Evolutionary conservation across 2,113 vertebrate genomes (phyloP), one percentile per base, ranked within the genome.

Genomic region (Neopipo cinnamomea): DNA sequence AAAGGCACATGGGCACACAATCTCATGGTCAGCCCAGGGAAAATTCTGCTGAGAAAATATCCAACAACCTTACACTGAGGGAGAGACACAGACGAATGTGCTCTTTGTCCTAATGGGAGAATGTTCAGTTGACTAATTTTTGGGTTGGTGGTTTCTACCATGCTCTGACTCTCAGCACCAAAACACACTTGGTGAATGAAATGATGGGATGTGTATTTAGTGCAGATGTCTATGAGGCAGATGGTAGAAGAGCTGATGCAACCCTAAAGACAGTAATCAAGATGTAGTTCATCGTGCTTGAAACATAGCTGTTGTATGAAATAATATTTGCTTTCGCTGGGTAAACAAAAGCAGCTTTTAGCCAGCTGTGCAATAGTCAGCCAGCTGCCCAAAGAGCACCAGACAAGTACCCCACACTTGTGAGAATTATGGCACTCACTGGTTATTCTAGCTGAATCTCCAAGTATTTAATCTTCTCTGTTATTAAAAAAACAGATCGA

Each of bases 361-460:
- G 59, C 28, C 77, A 63, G 81, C 78, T 70, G 27, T 5, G 22
- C 41, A 35, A 33, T 18, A 12, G 50, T 73, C 30, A 33, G 8
- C 37, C 76, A 83, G 73, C 70, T 78, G 61, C 37, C 61, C 5
- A 1, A 89, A 52, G 50, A 73, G 46, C 44, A 33, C 25, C 5
- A 4, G 50, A 18, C 0, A 0, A 50, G 65, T 61, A 52, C 15
- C 27, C 19, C 1, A 1, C 0, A 2, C 71, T 61, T 49, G 22
- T 49, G 78, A 85, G 61, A 88, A 59, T 12, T 20, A 46, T 62
- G 42, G 33, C 55, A 52, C 33, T 87, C 35, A 27, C 0, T 0
- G 7, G 17, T 13, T 49, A 28, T 71, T 75, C n/a, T 23, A 50
- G 35, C 17, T 62, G 66, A 41, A 41, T 74, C 66, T 71, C 28